Evolutionary conservation across 2,113 vertebrate genomes (phyloP).

Genomic region (Oceanodroma tethys): DNA sequence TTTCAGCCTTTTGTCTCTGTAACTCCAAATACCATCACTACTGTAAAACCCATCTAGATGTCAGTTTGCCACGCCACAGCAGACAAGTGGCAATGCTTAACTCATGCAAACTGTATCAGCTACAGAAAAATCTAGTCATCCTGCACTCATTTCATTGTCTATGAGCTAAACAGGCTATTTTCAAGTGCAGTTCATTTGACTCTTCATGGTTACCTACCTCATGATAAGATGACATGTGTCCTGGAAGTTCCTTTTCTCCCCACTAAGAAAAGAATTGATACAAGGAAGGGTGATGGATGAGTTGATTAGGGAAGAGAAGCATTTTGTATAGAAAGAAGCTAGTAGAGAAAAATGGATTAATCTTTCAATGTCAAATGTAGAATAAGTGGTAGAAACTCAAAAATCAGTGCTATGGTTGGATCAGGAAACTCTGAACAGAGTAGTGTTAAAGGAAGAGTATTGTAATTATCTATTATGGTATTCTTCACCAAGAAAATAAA

Average conservation of each 20-base stretch:
- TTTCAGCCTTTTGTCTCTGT: background rate
- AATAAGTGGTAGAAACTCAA: background rate
- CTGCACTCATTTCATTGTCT: background rate
- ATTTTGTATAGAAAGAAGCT: background rate
- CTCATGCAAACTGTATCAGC: background rate
- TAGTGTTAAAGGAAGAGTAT: background rate
- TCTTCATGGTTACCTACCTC: background rate
- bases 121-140: background rate
- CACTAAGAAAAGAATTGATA: background rate
- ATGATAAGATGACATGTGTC: background rate
- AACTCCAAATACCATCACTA: background rate
- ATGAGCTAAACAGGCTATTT: background rate
- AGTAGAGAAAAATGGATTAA: background rate
- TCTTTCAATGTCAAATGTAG: background rate
- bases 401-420: background rate
- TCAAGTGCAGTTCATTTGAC: background rate
- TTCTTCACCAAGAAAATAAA: background rate
- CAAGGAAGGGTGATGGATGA: background rate
- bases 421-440: background rate
- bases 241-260: background rate
- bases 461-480: background rate
- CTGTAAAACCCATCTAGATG: background rate
- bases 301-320: background rate
- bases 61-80: background rate
- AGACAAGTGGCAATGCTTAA: background rate